Evolutionary conservation across 1,140 invertebrate genomes (phyloP).

Genomic region (Zeugodacus cucurbitae): DNA sequence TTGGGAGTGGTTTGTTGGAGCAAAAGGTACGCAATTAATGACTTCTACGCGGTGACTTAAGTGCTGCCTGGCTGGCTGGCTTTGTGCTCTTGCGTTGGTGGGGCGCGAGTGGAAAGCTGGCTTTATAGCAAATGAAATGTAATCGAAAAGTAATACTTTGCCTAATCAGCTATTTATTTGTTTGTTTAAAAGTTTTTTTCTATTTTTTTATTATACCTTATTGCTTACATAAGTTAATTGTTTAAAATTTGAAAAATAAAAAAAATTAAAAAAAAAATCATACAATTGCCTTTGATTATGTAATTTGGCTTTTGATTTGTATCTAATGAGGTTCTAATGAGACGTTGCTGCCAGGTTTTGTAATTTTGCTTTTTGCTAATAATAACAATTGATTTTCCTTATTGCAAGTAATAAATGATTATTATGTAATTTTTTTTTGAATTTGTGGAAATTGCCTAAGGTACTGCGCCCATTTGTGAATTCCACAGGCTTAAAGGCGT

Average conservation of each 20-base stretch:
- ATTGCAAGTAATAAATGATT: background rate
- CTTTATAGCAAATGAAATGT: background rate
- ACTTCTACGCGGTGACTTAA: background rate
- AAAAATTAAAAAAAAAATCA: background rate
- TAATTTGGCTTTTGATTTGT: slow-evolving; percentile 16
- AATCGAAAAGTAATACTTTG: background rate
- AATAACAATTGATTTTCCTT: background rate
- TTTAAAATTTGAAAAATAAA: background rate
- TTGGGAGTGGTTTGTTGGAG: slow-evolving; percentile 11
- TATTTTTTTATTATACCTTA: background rate
- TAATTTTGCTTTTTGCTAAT: background rate
- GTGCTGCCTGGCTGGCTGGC: background rate
- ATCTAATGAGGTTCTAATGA: slow-evolving; percentile 35
- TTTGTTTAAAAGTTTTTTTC: background rate
- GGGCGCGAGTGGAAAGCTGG: background rate
- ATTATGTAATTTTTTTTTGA: background rate
- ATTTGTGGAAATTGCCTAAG: background rate
- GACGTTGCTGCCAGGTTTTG: background rate
- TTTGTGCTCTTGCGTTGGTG: background rate
- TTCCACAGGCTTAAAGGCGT: background rate
- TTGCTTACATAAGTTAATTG: background rate
- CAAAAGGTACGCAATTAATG: slow-evolving; percentile 27
- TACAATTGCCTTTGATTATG: slow-evolving; percentile 1
- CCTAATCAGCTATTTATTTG: background rate
- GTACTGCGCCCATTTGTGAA: background rate